phyloP scores from a whole-genome alignment of 2,888 invertebrate species.

The Ceriagrion tenellum region DNA sequence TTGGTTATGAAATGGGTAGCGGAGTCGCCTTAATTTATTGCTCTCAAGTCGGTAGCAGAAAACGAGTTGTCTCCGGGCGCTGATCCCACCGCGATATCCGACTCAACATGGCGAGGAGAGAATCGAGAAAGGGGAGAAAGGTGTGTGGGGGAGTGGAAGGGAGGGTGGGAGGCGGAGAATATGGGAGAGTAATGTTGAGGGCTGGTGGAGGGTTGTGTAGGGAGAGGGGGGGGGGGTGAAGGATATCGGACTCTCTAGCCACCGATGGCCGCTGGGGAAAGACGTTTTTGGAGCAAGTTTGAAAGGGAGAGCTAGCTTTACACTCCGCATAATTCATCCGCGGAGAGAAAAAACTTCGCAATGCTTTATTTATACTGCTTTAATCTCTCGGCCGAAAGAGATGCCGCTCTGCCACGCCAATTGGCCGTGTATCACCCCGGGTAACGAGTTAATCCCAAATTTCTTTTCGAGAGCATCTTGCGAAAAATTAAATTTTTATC shows the following conservation, averaged over 20 bases:
- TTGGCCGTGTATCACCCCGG: not conserved
- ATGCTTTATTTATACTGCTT: conserved; percentile 15
- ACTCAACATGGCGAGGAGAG: not conserved
- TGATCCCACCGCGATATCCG: conserved; percentile 36
- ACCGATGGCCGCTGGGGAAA: conserved; percentile 21
- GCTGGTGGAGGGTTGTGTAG: not conserved
- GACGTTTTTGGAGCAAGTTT: conserved; percentile 42
- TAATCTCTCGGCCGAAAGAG: not conserved
- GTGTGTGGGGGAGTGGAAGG: not conserved
- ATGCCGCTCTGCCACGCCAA: not conserved
- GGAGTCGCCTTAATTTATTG: conserved; percentile 43
- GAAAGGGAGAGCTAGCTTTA: conserved; percentile 11
- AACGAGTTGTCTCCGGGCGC: conserved; percentile 54
- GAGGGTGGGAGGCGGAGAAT: not conserved
- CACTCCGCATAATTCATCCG: conserved; percentile 18
- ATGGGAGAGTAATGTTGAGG: too few species aligned
- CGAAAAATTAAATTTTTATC: not conserved
- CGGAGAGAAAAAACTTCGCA: not conserved
- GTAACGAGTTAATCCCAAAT: conserved; percentile 16
- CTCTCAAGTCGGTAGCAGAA: conserved; percentile 52
- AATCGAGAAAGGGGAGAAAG: not conserved
- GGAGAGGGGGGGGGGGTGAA: not conserved
- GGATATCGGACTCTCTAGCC: not conserved
- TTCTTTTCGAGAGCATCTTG: not conserved
- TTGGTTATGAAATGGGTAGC: conserved; percentile 52